Base-by-base conservation (phyloP, 2,888 invertebrate genomes). In the Hypomecis punctinalis region DNA sequence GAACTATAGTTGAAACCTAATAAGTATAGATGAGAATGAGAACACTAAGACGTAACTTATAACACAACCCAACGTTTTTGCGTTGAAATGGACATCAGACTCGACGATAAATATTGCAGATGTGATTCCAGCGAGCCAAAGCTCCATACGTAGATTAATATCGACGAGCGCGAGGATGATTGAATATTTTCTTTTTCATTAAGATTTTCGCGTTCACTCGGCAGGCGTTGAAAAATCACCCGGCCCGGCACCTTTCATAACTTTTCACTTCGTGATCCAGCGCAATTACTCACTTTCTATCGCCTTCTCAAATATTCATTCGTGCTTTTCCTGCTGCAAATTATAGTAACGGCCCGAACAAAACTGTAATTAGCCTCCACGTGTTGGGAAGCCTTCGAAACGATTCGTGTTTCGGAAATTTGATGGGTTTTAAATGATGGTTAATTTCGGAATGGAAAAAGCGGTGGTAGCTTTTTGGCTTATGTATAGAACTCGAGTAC, bases 261-360 rank as follows among this genome's bases (percentile, higher is more conserved):
- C 92, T 91, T 93, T 92, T 92, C 91, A 90, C 91, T 92, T 92
- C 93, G 93, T 93, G 93, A 91, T 92, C 90, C 91, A 78, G 82
- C 75, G 86, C 93, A 86, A 93, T 93, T 91, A 93, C 86, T 93
- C 93, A 92, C 79, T 83, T 88, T 89, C 90, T 90, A 92, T 91
- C 89, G 93, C 90, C 89, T 89, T 89, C 85, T 92, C 91, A 92
- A 92, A 93, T 91, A 91, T 93, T 91, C 93, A 92, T 92, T 91
- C 86, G 86, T 87, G 85, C 84, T 90, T 91, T 91, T 89, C 90
- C 89, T 83, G 83, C 82, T 84, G 86, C 90, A 91, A 90, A 93
- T 91, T 91, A 91, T 87, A 84, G 88, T 91, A 91, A 91, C 90
- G 86, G 86, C 76, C 75, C 80, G 81, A 86, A 89, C 90, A 88